Evolutionary conservation across 2,113 vertebrate species (phyloP).

Genomic region (Dipodomys stephensi): DNA sequence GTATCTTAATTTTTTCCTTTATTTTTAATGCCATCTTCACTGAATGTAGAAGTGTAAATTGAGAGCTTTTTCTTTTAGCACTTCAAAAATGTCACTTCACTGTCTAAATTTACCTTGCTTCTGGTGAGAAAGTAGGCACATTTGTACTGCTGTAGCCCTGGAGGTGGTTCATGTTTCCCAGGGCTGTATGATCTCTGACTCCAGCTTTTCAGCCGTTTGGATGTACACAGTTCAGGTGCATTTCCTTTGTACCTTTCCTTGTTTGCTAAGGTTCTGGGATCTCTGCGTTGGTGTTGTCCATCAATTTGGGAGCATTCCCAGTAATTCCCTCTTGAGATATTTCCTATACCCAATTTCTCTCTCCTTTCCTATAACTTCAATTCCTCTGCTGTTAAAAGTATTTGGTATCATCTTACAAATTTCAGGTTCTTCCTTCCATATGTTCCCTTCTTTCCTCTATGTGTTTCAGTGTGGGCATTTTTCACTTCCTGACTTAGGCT

Average conservation of each 20-base stretch:
- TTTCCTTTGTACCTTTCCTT: neutral
- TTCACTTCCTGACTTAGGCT: neutral
- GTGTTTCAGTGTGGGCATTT: neutral
- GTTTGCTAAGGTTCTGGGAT: neutral
- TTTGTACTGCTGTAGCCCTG: neutral
- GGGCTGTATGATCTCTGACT: neutral
- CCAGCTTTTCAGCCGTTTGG: neutral
- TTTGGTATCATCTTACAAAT: neutral
- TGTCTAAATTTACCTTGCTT: neutral
- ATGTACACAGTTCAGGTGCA: neutral
- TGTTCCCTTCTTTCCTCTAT: neutral
- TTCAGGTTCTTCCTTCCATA: neutral
- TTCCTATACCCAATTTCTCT: too few species aligned
- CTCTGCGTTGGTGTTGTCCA: neutral
- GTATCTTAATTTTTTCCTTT: neutral
- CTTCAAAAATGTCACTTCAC: neutral
- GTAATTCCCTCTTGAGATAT: neutral
- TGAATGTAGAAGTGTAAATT: neutral
- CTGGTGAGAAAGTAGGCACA: neutral
- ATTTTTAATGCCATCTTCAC: neutral
- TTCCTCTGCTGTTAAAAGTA: neutral
- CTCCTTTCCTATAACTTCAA: neutral
- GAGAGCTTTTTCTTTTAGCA: neutral
- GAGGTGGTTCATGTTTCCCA: too few species aligned
- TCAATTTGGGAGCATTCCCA: neutral